Conservation (phyloP, 2,888 invertebrate genomes). For the Disparrhopalites patrizii region DNA sequence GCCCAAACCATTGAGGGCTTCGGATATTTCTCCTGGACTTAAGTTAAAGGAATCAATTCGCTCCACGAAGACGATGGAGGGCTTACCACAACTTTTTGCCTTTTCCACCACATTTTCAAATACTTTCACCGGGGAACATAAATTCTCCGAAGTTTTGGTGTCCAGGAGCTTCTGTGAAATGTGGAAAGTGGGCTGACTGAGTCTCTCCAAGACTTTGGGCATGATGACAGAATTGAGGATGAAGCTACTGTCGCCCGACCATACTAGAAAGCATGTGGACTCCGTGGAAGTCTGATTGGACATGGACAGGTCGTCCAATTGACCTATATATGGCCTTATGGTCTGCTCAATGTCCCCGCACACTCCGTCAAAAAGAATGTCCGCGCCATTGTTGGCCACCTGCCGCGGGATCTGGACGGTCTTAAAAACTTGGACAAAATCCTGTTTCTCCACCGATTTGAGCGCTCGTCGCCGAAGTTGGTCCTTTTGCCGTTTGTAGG, state of each 20-base stretch:
- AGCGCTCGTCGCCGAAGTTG: not conserved
- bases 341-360: not conserved
- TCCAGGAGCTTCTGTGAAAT: not conserved
- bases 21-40: not conserved
- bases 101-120: not conserved
- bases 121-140: not conserved
- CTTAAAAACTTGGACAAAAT: slow-evolving; percentile 7
- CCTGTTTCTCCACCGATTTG: not conserved
- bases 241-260: not conserved
- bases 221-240: slow-evolving; percentile 4
- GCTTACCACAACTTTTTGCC: not conserved
- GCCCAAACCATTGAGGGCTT: not conserved
- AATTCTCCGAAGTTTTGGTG: not conserved
- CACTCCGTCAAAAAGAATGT: not conserved
- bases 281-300: not conserved
- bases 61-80: slow-evolving; percentile 5
- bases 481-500: slow-evolving; percentile 13
- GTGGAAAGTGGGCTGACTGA: not conserved
- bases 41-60: not conserved
- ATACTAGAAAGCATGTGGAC: not conserved
- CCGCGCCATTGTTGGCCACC: not conserved
- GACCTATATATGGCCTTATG: not conserved
- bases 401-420: not conserved
- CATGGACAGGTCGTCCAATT: not conserved
- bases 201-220: not conserved